Conservation (phyloP, 2,797 vertebrate genomes). For the Enteromius radiatus region DNA sequence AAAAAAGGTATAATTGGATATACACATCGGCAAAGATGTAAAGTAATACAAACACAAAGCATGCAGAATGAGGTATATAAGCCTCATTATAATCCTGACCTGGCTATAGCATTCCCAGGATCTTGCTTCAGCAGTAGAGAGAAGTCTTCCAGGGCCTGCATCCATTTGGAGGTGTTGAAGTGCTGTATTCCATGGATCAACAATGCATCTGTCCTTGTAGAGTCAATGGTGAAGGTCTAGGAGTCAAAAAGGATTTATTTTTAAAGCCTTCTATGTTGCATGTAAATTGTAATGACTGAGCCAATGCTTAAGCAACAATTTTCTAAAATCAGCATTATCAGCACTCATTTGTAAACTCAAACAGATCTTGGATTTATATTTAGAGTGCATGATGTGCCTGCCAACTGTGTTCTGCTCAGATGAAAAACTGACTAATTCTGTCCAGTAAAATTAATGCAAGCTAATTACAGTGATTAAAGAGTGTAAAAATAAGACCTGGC, state of each 20-base stretch:
- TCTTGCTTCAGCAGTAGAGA: constrained; percentile 73
- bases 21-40: background rate
- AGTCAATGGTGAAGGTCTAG: constrained; percentile 66
- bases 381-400: background rate
- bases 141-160: constrained; percentile 73
- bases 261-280: background rate
- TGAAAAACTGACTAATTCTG: background rate
- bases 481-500: background rate
- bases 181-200: constrained; percentile 73
- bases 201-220: constrained; percentile 73
- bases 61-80: background rate
- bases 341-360: background rate
- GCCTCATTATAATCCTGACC: constrained; percentile 62
- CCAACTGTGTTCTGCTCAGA: background rate
- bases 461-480: background rate
- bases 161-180: constrained; percentile 71
- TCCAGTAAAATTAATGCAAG: background rate
- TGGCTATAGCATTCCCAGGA: constrained; percentile 67
- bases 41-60: background rate
- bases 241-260: constrained; percentile 19
- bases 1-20: background rate
- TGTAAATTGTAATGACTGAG: background rate
- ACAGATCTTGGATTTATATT: background rate
- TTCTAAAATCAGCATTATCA: background rate
- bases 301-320: background rate